Evolutionary conservation across 2,113 vertebrate species (phyloP), one percentile per base, ranked within the genome.

Genomic region (Lampris megalopsis): DNA sequence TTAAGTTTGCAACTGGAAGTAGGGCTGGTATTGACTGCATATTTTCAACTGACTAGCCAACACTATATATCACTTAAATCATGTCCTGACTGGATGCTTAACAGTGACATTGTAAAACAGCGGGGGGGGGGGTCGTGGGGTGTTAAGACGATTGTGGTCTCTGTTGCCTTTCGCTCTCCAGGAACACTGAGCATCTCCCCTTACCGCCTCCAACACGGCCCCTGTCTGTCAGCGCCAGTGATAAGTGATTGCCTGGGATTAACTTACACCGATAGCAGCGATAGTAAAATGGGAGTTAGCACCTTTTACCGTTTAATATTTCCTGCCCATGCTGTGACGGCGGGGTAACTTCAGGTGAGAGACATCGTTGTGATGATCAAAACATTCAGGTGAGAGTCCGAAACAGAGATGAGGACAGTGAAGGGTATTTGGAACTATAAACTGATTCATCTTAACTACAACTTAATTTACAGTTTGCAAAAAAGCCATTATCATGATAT

Each of bases 161-260:
- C 63, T 59, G 49, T 64, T 42, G 82, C 70, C 87, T 69, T 75
- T 61, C 64, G 75, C 63, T 36, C n/a, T 63, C 84, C 71, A 73
- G 56, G 56, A 63, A 86, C 85, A 82, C 70, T 43, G 70, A 81
- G 81, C 80, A 62, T 91, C 88, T 91, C 88, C 50, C 45, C 76
- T 93, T 90, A 86, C 88, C 41, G 67, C 74, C 75, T 71, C 84
- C 74, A 77, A 91, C 90, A 88, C 65, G 13, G 82, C 77, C 70
- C 71, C 86, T 74, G 80, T 89, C 91, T 85, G 68, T 91, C 91
- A 91, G 82, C 93, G 89, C 87, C 76, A 47, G 64, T 1, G 75
- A 84, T 92, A 93, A 93, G 90, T 92, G 92, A 93, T 93, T 92
- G 91, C 86, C 83, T 80, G 68, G 82, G 82, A 72, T 93, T 90